A percentile compares a stretch with the other conserved stretches of the same genome.
Evolutionary conservation across 1,140 invertebrate species (phyloP).

Genomic region (Drosophila pseudoobscura): DNA sequence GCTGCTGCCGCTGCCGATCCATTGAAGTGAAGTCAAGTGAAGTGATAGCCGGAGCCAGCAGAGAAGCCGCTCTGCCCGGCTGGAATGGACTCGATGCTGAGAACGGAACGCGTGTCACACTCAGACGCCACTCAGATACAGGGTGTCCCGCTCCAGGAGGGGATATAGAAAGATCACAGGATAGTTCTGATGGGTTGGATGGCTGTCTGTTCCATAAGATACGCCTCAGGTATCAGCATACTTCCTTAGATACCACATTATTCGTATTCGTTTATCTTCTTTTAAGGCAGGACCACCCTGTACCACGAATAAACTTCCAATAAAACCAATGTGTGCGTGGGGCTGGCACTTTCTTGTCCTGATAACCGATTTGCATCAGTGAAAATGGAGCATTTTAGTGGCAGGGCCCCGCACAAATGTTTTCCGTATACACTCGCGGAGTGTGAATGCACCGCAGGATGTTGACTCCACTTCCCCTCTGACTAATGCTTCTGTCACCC

Average conservation of each 20-base stretch:
- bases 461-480: constrained; percentile 51
- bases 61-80: constrained; percentile 11
- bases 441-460: constrained; percentile 73
- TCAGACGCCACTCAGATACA: constrained; percentile 50
- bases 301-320: constrained; percentile 2
- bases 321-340: constrained; percentile 10
- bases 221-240: no score
- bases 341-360: constrained; percentile 67
- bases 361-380: constrained; percentile 75
- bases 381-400: constrained; percentile 77
- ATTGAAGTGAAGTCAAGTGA: constrained; percentile 59
- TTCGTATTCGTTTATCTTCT: no score
- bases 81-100: constrained; percentile 36
- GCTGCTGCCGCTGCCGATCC: constrained; percentile 25
- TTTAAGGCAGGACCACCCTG: constrained; percentile 23
- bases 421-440: constrained; percentile 10
- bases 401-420: constrained; percentile 26
- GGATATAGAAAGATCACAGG: no score
- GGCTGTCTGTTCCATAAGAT: no score
- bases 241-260: no score
- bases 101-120: constrained; percentile 60
- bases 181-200: no score
- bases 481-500: constrained; percentile 10
- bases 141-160: constrained; percentile 11
- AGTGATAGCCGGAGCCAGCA: constrained; percentile 59